Conservation (phyloP, 2,113 vertebrate species). For the Agapornis roseicollis region DNA sequence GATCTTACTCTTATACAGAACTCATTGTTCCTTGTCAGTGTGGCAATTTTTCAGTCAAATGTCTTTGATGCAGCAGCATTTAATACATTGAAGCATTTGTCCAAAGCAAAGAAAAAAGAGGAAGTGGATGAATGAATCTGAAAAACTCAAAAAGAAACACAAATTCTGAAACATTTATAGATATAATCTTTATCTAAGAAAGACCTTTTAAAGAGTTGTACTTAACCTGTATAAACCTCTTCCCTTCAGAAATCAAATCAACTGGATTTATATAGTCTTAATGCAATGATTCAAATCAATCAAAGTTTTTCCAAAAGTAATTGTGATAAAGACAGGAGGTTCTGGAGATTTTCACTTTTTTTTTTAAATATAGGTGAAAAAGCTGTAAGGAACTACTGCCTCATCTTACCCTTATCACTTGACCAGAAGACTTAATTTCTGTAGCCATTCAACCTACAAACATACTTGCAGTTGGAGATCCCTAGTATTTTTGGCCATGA, state of each 20-base stretch:
- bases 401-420: not conserved
- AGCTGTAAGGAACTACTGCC: not conserved
- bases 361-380: not conserved
- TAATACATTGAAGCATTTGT: not conserved
- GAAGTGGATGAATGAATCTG: not conserved
- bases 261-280: not conserved
- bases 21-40: not conserved
- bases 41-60: not conserved
- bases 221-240: not conserved
- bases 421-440: not conserved
- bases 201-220: not conserved
- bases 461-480: not conserved
- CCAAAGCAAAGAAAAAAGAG: not conserved
- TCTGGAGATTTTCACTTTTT: not conserved
- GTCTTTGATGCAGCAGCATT: not conserved
- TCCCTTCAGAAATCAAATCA: not conserved
- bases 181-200: not conserved
- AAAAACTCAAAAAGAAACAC: not conserved
- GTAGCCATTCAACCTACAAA: not conserved
- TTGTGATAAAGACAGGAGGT: not conserved
- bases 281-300: not conserved
- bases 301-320: not conserved
- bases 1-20: not conserved
- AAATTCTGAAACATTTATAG: not conserved
- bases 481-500: not conserved